These are phyloP conservation scores for Amiota communis DNA, from an alignment of 2,888 invertebrate species.

Conservation along the genomic window DNA sequence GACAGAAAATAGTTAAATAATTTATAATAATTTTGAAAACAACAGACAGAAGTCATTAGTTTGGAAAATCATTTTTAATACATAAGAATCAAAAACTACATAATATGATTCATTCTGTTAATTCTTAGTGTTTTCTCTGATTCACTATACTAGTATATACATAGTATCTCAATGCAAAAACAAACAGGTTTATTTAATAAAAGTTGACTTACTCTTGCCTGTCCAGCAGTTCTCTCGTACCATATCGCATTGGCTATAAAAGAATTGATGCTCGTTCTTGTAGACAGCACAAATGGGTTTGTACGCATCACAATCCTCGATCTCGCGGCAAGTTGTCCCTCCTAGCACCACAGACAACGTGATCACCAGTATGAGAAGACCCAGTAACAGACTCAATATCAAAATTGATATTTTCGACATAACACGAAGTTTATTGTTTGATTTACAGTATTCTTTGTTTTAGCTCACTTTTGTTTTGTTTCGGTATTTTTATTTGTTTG, in stretches of 20 bases:
- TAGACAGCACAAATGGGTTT: constrained; percentile 62
- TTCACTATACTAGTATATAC: too few species aligned
- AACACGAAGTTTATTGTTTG: not conserved
- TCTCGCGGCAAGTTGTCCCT: not conserved
- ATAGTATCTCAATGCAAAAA: too few species aligned
- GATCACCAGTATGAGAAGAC: constrained; percentile 13
- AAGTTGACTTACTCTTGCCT: constrained; percentile 58
- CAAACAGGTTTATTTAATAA: too few species aligned
- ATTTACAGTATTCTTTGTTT: not conserved
- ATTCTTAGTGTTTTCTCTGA: too few species aligned
- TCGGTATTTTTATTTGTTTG: too few species aligned
- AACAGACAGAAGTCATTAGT: not conserved
- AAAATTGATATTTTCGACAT: constrained; percentile 24
- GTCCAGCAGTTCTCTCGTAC: constrained; percentile 64
- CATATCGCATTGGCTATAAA: constrained; percentile 69
- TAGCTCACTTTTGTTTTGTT: too few species aligned
- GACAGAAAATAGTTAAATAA: too few species aligned
- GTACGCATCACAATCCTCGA: constrained; percentile 60
- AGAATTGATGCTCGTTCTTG: constrained; percentile 66
- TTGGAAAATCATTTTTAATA: not conserved
- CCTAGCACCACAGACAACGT: not conserved
- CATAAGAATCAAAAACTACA: constrained; percentile 14
- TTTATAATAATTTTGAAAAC: not conserved
- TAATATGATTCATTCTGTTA: too few species aligned
- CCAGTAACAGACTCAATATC: constrained; percentile 8